Evolutionary conservation across 2,113 vertebrate species (phyloP), one percentile per base, ranked within the genome.

Genomic region (Onychostoma macrolepis): DNA sequence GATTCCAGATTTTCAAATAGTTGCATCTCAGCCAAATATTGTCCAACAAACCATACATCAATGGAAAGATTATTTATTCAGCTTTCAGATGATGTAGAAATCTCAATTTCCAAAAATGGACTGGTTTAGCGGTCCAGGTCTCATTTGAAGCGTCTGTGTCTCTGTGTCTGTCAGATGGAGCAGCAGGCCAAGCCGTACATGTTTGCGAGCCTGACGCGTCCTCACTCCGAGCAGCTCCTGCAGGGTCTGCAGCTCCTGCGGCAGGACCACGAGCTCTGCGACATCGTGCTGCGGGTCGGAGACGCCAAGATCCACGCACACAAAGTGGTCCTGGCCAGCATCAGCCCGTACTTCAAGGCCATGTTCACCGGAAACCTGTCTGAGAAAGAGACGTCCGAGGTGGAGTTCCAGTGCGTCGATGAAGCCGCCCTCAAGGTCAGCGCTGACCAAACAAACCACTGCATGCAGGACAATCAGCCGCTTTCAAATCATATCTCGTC

Each of bases 291-390:
- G 24, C 94, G 98, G 2, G 98, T 98, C 74, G 98, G 98, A 19
- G 98, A 99, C 91, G 96, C 95, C 94, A 98, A 99, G 95, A 98
- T 99, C 91, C 97, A 99, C 67, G 98, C 98, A 1, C 98, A 99
- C 94, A 99, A 97, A 91, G 98, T 95, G 91, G 98, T 99, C 86
- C 95, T 99, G 88, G 98, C 98, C 92, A 98, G 98, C 94, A 97
- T 99, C 94, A 99, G 98, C 88, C 98, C 98, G 0, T 99, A 99
- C 93, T 99, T 99, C 94, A 99, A 98, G 94, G 98, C 98, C 94
- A 99, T 99, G 98, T 99, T 99, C 94, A 98, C 98, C 0, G 98
- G 98, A 78, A 99, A 96, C 93, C 95, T 99, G 48, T 99, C 98
- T 0, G 98, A 99, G 93, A 99, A 99, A 91, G 98, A 98, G 93